A percentile compares a stretch with the other conserved stretches of the same genome.
Evolutionary conservation across 2,113 vertebrate species (phyloP).

Genomic region (Hemiprocne comata): DNA sequence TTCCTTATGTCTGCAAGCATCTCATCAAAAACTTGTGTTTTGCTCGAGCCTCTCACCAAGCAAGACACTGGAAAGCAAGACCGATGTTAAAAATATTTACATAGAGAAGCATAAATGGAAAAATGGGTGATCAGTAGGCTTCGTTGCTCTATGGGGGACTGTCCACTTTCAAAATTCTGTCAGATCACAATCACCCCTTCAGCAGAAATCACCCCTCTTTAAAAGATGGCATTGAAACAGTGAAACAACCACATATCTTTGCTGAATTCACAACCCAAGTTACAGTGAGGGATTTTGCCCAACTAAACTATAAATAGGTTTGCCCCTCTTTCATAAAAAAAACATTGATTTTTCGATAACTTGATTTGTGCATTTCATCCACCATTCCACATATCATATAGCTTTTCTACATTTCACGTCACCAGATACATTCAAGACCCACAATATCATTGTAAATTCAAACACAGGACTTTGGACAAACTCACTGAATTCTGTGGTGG

Average conservation of each 20-base stretch:
- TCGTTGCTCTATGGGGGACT: not conserved
- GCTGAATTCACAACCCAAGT: not conserved
- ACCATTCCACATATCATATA: fast-evolving
- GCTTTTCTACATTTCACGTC: not conserved
- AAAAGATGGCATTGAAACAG: not conserved
- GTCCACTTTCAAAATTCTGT: not conserved
- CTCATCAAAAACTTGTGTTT: not conserved
- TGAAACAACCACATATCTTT: not conserved
- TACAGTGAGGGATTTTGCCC: not conserved
- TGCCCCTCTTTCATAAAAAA: not conserved
- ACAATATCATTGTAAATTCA: not conserved
- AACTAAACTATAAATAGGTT: not conserved
- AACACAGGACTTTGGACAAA: not conserved
- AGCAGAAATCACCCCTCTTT: not conserved
- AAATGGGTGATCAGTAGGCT: not conserved
- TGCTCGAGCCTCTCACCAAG: not conserved
- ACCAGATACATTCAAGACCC: not conserved
- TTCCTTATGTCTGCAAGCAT: not conserved
- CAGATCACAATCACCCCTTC: not conserved
- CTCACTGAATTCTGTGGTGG: not conserved
- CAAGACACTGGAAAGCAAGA: not conserved
- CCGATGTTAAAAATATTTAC: not conserved
- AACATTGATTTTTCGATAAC: not conserved
- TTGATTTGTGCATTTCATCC: not conserved
- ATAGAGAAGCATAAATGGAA: not conserved